These are phyloP conservation scores for Xestia xanthographa DNA, from an alignment of 2,888 invertebrate species.

Conservation along the genomic window DNA sequence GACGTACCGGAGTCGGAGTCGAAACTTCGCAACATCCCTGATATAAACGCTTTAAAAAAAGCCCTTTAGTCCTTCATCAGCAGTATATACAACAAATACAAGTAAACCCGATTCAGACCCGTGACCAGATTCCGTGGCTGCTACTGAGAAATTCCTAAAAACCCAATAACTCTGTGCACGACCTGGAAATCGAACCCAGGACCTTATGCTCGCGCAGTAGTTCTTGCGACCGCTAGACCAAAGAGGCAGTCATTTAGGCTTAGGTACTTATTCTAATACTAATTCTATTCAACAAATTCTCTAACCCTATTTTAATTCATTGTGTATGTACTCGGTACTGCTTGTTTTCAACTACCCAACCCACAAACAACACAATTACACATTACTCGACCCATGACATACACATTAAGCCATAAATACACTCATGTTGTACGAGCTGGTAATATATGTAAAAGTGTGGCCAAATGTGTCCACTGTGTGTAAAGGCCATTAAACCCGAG, in stretches of 20 bases:
- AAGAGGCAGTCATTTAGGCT: not conserved
- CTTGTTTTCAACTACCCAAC: not conserved
- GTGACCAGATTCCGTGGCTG: no score
- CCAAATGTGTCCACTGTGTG: slow-evolving; percentile 55
- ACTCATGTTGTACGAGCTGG: slow-evolving; percentile 38
- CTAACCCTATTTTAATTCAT: not conserved
- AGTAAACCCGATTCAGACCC: no score
- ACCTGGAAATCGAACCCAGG: no score
- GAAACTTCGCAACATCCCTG: no score
- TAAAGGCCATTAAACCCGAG: slow-evolving; percentile 48
- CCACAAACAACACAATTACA: not conserved
- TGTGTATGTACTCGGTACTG: not conserved
- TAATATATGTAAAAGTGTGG: slow-evolving; percentile 58
- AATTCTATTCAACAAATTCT: not conserved
- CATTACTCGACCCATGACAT: slow-evolving; percentile 37
- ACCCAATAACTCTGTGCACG: no score
- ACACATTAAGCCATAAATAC: slow-evolving; percentile 49
- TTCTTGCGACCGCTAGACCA: no score
- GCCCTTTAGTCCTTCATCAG: no score
- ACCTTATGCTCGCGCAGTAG: no score
- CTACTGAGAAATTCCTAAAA: no score
- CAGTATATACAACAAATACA: no score
- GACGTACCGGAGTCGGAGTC: no score
- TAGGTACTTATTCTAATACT: not conserved
- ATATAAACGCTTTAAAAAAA: no score